Base-by-base conservation (phyloP, 2,113 vertebrate species). In the Xenus cinereus region DNA sequence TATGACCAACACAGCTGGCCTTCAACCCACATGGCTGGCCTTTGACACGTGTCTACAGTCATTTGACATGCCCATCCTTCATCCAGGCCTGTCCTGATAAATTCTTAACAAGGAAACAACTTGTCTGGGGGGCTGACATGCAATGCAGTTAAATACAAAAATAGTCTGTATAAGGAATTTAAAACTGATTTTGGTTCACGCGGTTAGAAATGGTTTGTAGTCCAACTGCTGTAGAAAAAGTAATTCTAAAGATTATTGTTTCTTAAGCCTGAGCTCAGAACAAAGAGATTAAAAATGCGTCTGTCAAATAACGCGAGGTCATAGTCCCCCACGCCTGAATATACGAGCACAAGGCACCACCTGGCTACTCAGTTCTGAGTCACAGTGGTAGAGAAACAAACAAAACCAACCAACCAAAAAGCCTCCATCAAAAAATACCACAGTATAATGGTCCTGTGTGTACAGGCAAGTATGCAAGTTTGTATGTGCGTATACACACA, bases 401-500 rank as follows among this genome's bases (percentile, higher is more conserved):
- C 59, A 59, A 66, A 48, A 60, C 2, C 19, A 46, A 78, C 8
- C 3, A 18, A 84, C 3, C 20, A 30, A 60, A 24, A 62, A 37
- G 39, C 24, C 35, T 37, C 24, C 24, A 27, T 48, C 5, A 27
- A 57, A 66, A 85, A 48, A 33, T 21, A 27, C 19, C 62, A 50
- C 15, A 8, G 20, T 35, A 13, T 59, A 41, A 41, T 13, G 30
- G 24, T 76, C 24, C 48, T 57, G 28, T 28, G 32, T 39, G 23
- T 9, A 27, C 3, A 51, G 22, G 9, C 27, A 35, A 39, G 41
- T 56, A 46, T 45, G 17, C 21, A 59, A 69, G 14, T n/a, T 23
- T 1, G 1, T 22, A 2, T 17, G 24, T 20, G 15, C 16, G 4
- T 35, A 20, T 30, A 50, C 19, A 12, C 26, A 43, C 5, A 1